These are phyloP conservation scores for Cyprinodon brontotheroides DNA, from an alignment of 2,113 vertebrate genomes.

Conservation along the genomic window DNA sequence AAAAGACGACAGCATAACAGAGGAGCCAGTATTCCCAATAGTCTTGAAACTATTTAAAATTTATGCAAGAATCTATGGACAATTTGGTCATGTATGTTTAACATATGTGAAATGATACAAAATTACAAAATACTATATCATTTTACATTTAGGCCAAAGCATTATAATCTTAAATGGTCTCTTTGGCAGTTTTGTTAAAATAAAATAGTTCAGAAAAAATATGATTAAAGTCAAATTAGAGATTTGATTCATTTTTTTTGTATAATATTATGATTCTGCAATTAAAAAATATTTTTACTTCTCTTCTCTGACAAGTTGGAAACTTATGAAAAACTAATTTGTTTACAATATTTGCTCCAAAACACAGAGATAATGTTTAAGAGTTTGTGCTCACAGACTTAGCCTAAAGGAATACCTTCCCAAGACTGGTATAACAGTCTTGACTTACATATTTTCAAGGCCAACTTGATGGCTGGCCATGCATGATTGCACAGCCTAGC, in stretches of 20 bases:
- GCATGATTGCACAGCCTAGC: constrained; percentile 61
- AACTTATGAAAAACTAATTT: constrained; percentile 45
- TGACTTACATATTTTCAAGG: constrained; percentile 75
- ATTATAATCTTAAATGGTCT: too few species aligned
- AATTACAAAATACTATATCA: too few species aligned
- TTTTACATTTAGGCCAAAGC: too few species aligned
- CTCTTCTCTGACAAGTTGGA: constrained; percentile 16
- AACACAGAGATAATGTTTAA: constrained; percentile 48
- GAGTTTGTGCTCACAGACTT: constrained; percentile 47
- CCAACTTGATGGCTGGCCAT: constrained; percentile 62
- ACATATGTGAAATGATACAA: too few species aligned
- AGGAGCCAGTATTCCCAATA: too few species aligned
- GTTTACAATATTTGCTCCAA: constrained; percentile 55
- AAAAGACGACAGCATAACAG: too few species aligned
- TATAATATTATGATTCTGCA: not conserved
- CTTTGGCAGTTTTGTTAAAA: too few species aligned
- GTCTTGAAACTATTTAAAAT: too few species aligned
- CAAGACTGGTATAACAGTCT: constrained; percentile 39
- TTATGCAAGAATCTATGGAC: too few species aligned
- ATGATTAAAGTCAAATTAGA: not conserved
- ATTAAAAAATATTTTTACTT: not conserved
- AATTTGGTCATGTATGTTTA: too few species aligned
- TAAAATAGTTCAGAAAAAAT: too few species aligned
- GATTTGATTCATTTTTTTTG: not conserved
- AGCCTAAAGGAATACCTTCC: constrained; percentile 51